Conservation (phyloP, 2,797 vertebrate genomes). For the Pseudotriccus pelzelni region DNA sequence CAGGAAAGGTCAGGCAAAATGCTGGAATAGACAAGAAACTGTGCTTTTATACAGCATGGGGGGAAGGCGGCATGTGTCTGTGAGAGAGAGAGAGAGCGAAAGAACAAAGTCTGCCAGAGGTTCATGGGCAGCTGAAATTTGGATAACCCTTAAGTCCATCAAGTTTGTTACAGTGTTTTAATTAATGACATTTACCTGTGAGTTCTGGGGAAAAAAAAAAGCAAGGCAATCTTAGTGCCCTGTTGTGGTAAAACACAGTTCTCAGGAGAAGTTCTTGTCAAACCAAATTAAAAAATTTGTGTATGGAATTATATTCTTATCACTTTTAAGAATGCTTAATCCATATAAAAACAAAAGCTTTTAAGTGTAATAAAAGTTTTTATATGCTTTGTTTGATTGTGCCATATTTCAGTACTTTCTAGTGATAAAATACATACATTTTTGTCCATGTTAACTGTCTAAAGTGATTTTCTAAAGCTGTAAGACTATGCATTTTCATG, state of each 20-base stretch:
- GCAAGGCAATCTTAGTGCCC: background rate
- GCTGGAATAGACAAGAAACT: background rate
- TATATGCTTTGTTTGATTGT: background rate
- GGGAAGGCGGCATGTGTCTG: no score
- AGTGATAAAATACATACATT: background rate
- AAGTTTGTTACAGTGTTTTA: background rate
- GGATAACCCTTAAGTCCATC: background rate
- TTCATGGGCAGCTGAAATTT: background rate
- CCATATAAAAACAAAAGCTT: background rate
- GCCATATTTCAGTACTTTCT: background rate
- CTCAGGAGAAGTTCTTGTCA: background rate
- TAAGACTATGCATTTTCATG: background rate
- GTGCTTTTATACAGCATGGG: background rate
- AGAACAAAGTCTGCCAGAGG: background rate
- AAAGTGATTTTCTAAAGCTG: background rate
- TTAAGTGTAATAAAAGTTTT: background rate
- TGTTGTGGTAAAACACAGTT: background rate
- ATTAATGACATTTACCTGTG: background rate
- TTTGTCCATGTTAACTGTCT: background rate
- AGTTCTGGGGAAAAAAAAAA: background rate
- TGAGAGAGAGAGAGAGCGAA: background rate
- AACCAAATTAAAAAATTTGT: background rate
- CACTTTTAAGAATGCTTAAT: background rate
- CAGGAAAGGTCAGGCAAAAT: background rate
- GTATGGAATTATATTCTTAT: background rate